Conservation (phyloP, 1,140 invertebrate species). For the Drosophila leontia region DNA sequence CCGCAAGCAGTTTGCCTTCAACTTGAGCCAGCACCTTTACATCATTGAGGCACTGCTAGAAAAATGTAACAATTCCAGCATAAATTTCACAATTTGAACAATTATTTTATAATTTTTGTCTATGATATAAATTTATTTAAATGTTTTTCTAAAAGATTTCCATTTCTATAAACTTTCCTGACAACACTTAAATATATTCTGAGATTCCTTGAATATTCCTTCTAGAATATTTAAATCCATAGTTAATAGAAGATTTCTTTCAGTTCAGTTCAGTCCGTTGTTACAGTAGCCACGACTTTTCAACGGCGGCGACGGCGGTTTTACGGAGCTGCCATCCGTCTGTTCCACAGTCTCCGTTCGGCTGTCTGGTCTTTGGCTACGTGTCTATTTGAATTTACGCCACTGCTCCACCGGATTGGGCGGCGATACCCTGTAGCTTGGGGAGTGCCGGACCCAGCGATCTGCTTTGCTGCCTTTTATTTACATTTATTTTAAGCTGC, state of each 20-base stretch:
- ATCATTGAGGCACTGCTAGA: conserved; percentile 5
- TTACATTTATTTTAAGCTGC: conserved; percentile 4
- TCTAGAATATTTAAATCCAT: neutral
- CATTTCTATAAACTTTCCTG: too few relatives aligned
- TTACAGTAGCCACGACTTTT: conserved; percentile 13
- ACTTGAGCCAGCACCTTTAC: conserved; percentile 15
- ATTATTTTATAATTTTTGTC: too few relatives aligned
- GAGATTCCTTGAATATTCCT: too few relatives aligned
- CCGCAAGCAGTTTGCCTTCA: conserved; percentile 40
- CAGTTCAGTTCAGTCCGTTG: too few relatives aligned
- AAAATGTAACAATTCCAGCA: neutral
- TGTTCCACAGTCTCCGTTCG: conserved; percentile 42
- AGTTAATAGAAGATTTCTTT: neutral
- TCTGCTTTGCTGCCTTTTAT: neutral
- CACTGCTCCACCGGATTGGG: neutral
- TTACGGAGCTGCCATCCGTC: conserved; percentile 11
- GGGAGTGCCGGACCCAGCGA: neutral
- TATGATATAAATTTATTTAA: too few relatives aligned
- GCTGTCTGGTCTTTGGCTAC: conserved; percentile 38
- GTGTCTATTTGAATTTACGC: conserved; percentile 55
- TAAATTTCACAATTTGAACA: too few relatives aligned
- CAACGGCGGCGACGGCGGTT: conserved; percentile 17
- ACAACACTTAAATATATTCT: neutral
- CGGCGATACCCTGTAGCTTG: conserved; percentile 33
- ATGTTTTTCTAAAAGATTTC: too few relatives aligned